Conservation (phyloP, 2,888 invertebrate species). For the Cepaea hortensis region DNA sequence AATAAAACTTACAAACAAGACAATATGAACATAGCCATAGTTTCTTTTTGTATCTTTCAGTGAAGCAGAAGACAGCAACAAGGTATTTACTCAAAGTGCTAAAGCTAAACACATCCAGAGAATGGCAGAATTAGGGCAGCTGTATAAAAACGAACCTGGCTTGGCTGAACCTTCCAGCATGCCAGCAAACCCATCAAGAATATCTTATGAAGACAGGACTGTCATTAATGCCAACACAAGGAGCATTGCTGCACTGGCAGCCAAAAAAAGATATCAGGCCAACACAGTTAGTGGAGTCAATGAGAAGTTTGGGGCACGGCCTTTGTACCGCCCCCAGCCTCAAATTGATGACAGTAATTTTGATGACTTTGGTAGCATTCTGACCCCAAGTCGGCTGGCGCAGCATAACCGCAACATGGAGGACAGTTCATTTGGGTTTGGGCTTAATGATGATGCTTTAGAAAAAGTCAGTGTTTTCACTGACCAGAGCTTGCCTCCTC, state of each 20-base stretch:
- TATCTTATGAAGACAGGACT: constrained; percentile 61
- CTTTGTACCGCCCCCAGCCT: constrained; percentile 58
- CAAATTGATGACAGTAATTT: constrained; percentile 41
- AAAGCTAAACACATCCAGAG: constrained; percentile 59
- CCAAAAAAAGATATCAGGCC: constrained; percentile 65
- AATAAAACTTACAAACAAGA: too few relatives aligned
- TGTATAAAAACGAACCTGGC: constrained; percentile 53
- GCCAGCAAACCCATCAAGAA: constrained; percentile 56
- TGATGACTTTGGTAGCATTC: constrained; percentile 53
- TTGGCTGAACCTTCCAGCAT: constrained; percentile 38
- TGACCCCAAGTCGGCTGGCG: constrained; percentile 71
- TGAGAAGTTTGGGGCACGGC: constrained; percentile 52
- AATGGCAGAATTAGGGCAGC: constrained; percentile 50
- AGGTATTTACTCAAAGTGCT: constrained; percentile 68
- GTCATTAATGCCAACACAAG: constrained; percentile 70
- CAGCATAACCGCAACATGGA: constrained; percentile 68
- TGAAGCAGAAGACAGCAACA: constrained; percentile 57
- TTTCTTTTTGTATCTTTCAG: constrained; percentile 12
- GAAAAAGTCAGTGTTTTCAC: constrained; percentile 61
- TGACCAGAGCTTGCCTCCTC: constrained; percentile 58
- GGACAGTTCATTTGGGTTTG: constrained; percentile 52
- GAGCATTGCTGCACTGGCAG: constrained; percentile 73
- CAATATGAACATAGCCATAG: neutral
- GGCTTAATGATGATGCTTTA: constrained; percentile 61
- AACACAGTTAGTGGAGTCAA: constrained; percentile 8